These are phyloP conservation scores for Cantharis nigra DNA, from an alignment of 2,888 invertebrate species.

Conservation along the genomic window DNA sequence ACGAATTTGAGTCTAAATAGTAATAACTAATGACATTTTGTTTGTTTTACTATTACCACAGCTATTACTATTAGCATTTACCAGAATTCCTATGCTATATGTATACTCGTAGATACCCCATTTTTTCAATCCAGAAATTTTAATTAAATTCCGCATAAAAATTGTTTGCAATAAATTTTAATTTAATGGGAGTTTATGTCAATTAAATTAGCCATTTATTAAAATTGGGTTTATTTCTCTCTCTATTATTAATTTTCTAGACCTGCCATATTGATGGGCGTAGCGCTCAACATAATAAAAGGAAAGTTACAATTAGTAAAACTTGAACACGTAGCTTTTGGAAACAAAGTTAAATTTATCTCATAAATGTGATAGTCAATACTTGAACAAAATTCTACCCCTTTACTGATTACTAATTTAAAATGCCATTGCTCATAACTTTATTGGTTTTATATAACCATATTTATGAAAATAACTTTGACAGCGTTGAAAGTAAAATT, in stretches of 20 bases:
- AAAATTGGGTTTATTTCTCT: neutral
- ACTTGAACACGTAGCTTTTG: neutral
- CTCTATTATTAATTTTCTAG: neutral
- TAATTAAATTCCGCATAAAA: neutral
- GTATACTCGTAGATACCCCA: neutral
- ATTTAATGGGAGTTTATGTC: neutral
- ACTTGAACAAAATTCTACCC: neutral
- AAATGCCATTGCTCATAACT: neutral
- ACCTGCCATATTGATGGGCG: neutral
- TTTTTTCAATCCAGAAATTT: neutral
- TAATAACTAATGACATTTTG: neutral
- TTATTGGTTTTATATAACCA: neutral
- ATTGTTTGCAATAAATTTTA: neutral
- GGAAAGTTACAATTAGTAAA: constrained; percentile 3
- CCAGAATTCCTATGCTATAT: neutral
- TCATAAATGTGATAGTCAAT: neutral
- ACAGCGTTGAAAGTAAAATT: neutral
- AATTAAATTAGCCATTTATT: neutral
- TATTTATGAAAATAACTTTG: neutral
- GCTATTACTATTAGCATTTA: neutral
- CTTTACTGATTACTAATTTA: neutral
- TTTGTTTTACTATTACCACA: neutral
- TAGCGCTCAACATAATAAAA: neutral
- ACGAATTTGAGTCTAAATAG: neutral
- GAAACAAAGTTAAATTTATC: constrained; percentile 2